Percentiles rank a stretch among this genome's conserved stretches.
Evolutionary conservation across 2,888 invertebrate species (phyloP).

Genomic region (Oscheius sp.): DNA sequence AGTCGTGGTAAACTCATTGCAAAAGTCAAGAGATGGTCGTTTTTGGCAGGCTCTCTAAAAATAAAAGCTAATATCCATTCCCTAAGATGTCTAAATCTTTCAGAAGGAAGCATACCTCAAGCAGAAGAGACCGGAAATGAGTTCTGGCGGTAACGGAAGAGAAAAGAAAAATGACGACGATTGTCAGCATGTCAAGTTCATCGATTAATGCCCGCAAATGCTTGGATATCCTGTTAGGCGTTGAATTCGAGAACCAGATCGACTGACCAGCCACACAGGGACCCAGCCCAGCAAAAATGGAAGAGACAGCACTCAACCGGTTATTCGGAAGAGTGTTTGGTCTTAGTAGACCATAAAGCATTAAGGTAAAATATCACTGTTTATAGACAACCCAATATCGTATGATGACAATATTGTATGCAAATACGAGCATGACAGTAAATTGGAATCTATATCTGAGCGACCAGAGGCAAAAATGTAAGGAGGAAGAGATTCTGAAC

Average conservation of each 20-base stretch:
- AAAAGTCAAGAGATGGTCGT: slow-evolving; percentile 44
- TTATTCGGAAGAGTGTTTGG: slow-evolving; percentile 4
- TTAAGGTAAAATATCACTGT: neutral
- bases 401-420: neutral
- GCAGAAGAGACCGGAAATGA: slow-evolving; percentile 41
- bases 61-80: neutral
- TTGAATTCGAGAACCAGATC: slow-evolving; percentile 16
- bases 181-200: slow-evolving; percentile 14
- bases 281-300: slow-evolving; percentile 4
- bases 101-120: too few relatives aligned
- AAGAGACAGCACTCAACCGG: neutral
- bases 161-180: slow-evolving; percentile 4
- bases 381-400: neutral
- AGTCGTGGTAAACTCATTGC: slow-evolving; percentile 25
- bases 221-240: slow-evolving; percentile 23
- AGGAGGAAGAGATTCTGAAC: neutral
- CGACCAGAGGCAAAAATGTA: slow-evolving; percentile 6
- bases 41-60: slow-evolving; percentile 49
- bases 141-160: slow-evolving; percentile 16
- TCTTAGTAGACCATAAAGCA: neutral
- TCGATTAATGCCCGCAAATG: too few relatives aligned
- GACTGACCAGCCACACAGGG: slow-evolving; percentile 10
- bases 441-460: too few relatives aligned
- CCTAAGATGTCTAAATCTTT: too few relatives aligned
- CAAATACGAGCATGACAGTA: neutral